Base-by-base conservation (phyloP, 2,888 invertebrate species). In the Prosopocoilus inquinatus region DNA sequence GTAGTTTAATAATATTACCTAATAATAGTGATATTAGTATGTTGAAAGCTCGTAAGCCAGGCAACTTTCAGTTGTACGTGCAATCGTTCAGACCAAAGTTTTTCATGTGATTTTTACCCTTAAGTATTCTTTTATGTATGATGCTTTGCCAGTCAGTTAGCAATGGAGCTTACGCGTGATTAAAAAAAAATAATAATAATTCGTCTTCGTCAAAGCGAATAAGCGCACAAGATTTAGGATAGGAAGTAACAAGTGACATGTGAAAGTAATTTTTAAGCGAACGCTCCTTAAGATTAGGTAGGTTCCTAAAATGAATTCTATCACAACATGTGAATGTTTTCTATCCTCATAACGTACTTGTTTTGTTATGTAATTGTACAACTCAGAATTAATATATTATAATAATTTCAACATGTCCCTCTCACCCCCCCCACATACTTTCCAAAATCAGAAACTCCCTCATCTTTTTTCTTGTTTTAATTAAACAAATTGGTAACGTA, bases 81-180 rank as follows among this genome's bases (percentile, higher is more conserved):
- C 70, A 69, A 69, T 69, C 67, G 20, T 36, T 67, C 59, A 70
- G 65, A 70, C 70, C 70, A 70, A 70, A 70, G 70, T 70, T 67
- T n/a, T 59, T 62, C 63, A 65, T 70, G 70, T 70, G 70, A 70
- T 70, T 70, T 68, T 60, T 15, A 53, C 48, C 43, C 50, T 51
- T 45, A 47, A 50, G 54, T 35, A 50, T 46, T 46, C 38, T 53
- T 56, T 55, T 53, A 49, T 55, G 59, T 61, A 60, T 55, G 53
- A 43, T 62, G 45, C 62, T 62, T 64, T 64, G 62, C 66, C 65
- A 59, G 59, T 58, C 54, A 61, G 55, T 61, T 57, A 61, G 53
- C 44, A 54, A 58, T 62, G 63, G 60, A 50, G 58, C 58, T 62
- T 65, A 63, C 58, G 53, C 47, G 34, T 47, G 20, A 47, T 39